Conservation (phyloP, 1,140 invertebrate genomes). For the Chymomyza costata region DNA sequence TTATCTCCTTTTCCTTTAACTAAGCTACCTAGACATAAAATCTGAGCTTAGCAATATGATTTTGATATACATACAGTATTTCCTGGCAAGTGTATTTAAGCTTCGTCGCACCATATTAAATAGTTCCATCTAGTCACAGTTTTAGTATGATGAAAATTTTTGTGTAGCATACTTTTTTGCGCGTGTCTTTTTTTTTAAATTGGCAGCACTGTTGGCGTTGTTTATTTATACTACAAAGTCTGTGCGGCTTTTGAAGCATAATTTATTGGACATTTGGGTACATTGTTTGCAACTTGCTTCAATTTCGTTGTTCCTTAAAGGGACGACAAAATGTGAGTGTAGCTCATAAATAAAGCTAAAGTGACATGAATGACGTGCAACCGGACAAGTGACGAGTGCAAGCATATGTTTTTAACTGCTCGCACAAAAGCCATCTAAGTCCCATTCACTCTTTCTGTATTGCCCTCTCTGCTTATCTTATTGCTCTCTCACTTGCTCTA, state of each 20-base stretch:
- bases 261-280: slow-evolving; percentile 46
- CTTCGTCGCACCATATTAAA: too few relatives aligned
- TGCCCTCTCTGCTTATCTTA: slow-evolving; percentile 7
- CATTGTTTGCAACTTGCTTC: slow-evolving; percentile 15
- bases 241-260: slow-evolving; percentile 22
- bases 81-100: too few relatives aligned
- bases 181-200: too few relatives aligned
- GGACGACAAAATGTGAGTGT: not conserved
- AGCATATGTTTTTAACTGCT: too few relatives aligned
- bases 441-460: not conserved
- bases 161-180: too few relatives aligned
- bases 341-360: slow-evolving; percentile 33
- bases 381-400: not conserved
- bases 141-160: too few relatives aligned
- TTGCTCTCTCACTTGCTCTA: not conserved
- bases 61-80: too few relatives aligned
- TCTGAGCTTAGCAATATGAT: too few relatives aligned
- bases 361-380: slow-evolving; percentile 15
- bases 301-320: slow-evolving; percentile 27
- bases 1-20: too few relatives aligned
- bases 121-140: too few relatives aligned
- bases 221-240: not conserved
- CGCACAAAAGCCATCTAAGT: not conserved
- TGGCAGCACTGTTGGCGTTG: too few relatives aligned
- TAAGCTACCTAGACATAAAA: too few relatives aligned